A percentile compares a stretch with the other conserved stretches of the same genome.
Conservation (phyloP, 92 coral and sea anemone species). For the Parazoanthus darwini region DNA sequence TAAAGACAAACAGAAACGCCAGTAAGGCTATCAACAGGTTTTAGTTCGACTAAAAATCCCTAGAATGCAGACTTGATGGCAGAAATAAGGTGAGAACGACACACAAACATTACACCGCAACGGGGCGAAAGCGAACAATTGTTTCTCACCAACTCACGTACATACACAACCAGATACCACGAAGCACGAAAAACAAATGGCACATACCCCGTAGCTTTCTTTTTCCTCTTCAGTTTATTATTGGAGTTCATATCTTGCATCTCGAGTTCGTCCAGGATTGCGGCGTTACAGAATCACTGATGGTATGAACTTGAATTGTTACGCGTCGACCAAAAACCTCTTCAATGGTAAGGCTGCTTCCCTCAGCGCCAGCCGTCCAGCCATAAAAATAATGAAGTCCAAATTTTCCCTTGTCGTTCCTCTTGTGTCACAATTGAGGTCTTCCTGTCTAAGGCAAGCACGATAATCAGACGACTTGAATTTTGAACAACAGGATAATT, state of each 20-base stretch:
- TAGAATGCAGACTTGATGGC: constrained; percentile 26
- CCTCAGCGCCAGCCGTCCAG: constrained; percentile 66
- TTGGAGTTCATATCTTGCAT: constrained; percentile 74
- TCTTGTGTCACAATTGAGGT: constrained; percentile 18
- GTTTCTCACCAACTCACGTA: constrained; percentile 88
- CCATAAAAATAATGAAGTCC: constrained; percentile 46
- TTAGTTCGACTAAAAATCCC: constrained; percentile 10
- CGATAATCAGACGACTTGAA: neutral
- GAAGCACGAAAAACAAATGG: constrained; percentile 60
- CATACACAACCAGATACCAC: constrained; percentile 73
- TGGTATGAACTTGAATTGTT: constrained; percentile 31
- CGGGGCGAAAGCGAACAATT: constrained; percentile 75
- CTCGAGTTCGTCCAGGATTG: constrained; percentile 87
- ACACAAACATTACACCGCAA: constrained; percentile 79
- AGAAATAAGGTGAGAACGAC: constrained; percentile 78
- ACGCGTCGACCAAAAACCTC: constrained; percentile 65
- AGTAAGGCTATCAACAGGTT: constrained; percentile 13
- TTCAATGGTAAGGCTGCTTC: constrained; percentile 64
- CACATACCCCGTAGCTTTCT: constrained; percentile 96
- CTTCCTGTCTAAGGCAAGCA: constrained; percentile 33
- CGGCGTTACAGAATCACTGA: constrained; percentile 47
- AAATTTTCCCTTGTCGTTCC: constrained; percentile 31
- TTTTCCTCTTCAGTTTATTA: constrained; percentile 91
- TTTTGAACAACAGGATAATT: constrained; percentile 9
- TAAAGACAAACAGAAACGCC: constrained; percentile 30